These are phyloP conservation scores for Eilema depressum DNA, from an alignment of 2,888 invertebrate genomes.

Conservation along the genomic window DNA sequence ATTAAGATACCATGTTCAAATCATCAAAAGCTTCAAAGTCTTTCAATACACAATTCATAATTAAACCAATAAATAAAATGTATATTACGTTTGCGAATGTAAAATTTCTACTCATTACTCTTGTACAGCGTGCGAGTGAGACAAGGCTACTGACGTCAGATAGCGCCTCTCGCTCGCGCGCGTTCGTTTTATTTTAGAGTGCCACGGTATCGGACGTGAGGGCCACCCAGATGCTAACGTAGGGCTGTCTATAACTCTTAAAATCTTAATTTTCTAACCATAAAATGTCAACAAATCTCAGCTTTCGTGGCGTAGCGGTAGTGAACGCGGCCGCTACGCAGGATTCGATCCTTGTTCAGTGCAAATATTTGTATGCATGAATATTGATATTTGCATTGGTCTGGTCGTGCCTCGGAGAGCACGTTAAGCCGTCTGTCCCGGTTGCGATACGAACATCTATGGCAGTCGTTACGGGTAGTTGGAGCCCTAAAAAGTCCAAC, in stretches of 20 bases:
- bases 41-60: background rate
- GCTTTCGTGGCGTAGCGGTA: no score
- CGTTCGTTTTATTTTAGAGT: conserved; percentile 74
- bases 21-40: background rate
- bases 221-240: conserved; percentile 76
- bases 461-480: no score
- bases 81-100: background rate
- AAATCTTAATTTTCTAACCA: background rate
- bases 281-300: no score
- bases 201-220: conserved; percentile 71
- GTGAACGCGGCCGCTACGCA: no score
- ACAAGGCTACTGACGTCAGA: conserved; percentile 46
- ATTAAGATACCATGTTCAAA: background rate
- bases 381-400: no score
- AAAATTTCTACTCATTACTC: conserved; percentile 14
- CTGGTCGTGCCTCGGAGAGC: no score
- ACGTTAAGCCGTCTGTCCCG: no score
- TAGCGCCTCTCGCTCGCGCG: conserved; percentile 56
- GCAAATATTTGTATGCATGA: no score
- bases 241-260: conserved; percentile 64
- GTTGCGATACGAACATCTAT: no score
- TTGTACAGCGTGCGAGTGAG: conserved; percentile 27
- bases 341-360: no score
- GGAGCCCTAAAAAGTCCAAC: no score
- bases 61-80: background rate